These are phyloP conservation scores for Tridacna crocea DNA, from an alignment of 2,888 invertebrate genomes.

Conservation along the genomic window DNA sequence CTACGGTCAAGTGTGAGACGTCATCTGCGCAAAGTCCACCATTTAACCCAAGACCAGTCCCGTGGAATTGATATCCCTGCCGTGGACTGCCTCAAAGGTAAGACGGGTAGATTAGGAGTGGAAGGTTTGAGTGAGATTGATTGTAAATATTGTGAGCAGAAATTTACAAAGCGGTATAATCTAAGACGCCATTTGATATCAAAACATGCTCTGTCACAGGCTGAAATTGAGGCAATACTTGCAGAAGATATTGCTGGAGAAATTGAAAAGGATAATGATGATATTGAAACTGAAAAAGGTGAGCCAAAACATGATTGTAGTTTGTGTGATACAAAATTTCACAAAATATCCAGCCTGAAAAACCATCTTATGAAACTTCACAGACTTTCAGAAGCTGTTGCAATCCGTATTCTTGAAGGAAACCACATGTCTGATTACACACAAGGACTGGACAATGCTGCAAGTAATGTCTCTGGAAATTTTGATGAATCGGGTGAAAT, in stretches of 20 bases:
- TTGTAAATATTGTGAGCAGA: slow-evolving; percentile 48
- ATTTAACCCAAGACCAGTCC: slow-evolving; percentile 17
- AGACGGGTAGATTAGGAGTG: slow-evolving; percentile 24
- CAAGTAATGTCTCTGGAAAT: slow-evolving; percentile 8
- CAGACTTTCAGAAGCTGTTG: slow-evolving; percentile 45
- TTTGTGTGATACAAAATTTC: slow-evolving; percentile 40
- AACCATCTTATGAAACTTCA: slow-evolving; percentile 52
- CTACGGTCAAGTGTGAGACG: slow-evolving; percentile 31
- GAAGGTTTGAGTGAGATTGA: slow-evolving; percentile 21
- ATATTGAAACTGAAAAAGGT: slow-evolving; percentile 1
- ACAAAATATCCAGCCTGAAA: slow-evolving; percentile 23
- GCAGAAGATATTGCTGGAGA: slow-evolving; percentile 25
- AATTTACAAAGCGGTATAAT: slow-evolving; percentile 39
- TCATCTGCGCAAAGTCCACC: slow-evolving; percentile 31
- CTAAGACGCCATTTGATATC: slow-evolving; percentile 46
- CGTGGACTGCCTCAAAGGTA: slow-evolving; percentile 20
- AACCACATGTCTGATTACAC: slow-evolving; percentile 53
- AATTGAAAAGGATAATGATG: slow-evolving; percentile 34
- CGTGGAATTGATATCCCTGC: slow-evolving; percentile 22
- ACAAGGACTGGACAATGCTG: slow-evolving; percentile 21
- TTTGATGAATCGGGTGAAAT: slow-evolving; percentile 5
- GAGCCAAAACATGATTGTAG: slow-evolving; percentile 36
- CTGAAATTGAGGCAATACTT: slow-evolving; percentile 33
- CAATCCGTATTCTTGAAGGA: slow-evolving; percentile 41
- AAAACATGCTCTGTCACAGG: slow-evolving; percentile 28